phyloP scores from a whole-genome alignment of 2,888 invertebrate species.

The Muscina levida region DNA sequence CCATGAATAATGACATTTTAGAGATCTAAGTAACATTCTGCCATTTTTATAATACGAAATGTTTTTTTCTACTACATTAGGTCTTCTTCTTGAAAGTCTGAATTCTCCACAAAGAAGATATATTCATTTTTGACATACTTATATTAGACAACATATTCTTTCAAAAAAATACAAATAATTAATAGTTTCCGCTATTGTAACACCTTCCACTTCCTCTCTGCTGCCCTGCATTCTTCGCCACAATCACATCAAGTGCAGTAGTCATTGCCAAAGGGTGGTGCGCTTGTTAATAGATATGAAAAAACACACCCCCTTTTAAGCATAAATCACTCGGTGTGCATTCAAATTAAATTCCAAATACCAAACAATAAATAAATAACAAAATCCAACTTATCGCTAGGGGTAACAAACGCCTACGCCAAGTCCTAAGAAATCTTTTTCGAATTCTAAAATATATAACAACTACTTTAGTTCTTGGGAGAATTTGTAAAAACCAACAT shows the following conservation, averaged over 20 bases:
- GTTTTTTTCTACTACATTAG: no score
- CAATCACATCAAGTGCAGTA: not conserved
- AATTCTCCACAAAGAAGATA: no score
- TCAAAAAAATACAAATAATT: no score
- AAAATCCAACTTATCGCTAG: not conserved
- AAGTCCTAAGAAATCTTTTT: no score
- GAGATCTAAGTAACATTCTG: no score
- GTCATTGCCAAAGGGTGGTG: not conserved
- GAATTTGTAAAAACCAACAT: conserved; percentile 31
- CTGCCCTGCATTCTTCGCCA: not conserved
- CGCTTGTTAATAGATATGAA: conserved; percentile 15
- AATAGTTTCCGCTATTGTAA: no score
- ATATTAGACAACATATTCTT: no score
- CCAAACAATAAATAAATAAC: conserved; percentile 37
- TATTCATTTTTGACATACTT: no score
- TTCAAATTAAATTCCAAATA: not conserved
- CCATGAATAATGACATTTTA: no score
- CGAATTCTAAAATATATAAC: not conserved
- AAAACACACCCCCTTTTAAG: not conserved
- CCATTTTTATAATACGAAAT: no score
- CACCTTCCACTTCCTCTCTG: no score
- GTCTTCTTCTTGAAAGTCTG: no score
- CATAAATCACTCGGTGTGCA: not conserved
- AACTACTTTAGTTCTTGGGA: conserved; percentile 39
- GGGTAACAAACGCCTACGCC: conserved; percentile 14